These are phyloP conservation scores for Naja naja DNA, from an alignment of 2,113 vertebrate genomes.

Conservation along the genomic window DNA sequence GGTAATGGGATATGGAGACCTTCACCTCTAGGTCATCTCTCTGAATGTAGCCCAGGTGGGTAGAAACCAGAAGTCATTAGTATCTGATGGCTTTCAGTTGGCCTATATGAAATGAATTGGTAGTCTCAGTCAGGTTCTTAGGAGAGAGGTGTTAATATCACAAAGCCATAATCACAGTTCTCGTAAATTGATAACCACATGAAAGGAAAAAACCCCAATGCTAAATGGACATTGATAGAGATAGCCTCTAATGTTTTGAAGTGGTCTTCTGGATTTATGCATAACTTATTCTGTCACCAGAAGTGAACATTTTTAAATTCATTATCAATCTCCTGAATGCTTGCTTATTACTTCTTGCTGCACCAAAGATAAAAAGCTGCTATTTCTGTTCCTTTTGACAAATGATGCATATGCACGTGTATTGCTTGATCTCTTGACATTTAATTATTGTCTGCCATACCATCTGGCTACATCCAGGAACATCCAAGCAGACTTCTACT, in stretches of 20 bases:
- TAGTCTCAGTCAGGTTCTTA: constrained; percentile 30
- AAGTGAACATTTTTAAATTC: background rate
- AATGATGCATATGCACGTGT: background rate
- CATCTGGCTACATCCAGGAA: background rate
- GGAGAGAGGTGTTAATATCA: constrained; percentile 25
- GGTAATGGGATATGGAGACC: constrained; percentile 61
- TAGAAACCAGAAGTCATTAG: constrained; percentile 63
- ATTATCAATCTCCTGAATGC: background rate
- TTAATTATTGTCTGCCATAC: background rate
- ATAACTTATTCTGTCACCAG: background rate
- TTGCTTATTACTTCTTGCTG: background rate
- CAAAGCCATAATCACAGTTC: constrained; percentile 17
- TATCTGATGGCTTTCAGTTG: constrained; percentile 43
- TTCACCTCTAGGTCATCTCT: constrained; percentile 62
- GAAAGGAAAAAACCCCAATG: background rate
- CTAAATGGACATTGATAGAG: background rate
- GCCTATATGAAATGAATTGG: constrained; percentile 61
- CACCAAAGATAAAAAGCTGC: background rate
- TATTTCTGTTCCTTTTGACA: background rate
- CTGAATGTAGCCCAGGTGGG: constrained; percentile 59
- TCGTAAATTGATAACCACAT: background rate
- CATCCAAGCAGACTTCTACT: background rate
- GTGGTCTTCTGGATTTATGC: background rate
- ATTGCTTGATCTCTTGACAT: background rate
- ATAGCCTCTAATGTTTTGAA: background rate